These are phyloP conservation scores for Heliconius congener DNA, from an alignment of 1,140 invertebrate genomes.

Conservation along the genomic window DNA sequence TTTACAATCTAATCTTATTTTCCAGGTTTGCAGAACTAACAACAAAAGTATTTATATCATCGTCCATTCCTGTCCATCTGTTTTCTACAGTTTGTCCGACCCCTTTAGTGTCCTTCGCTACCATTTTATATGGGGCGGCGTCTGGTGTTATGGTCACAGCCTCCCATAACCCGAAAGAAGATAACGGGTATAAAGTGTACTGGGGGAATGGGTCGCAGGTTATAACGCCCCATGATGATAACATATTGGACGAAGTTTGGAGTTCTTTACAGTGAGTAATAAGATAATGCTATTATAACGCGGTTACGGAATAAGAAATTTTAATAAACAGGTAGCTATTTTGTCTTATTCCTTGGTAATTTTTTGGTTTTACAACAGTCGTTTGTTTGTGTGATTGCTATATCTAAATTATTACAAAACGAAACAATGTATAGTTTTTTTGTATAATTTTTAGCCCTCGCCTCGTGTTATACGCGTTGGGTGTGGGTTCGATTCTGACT, in stretches of 20 bases:
- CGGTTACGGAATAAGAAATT: no score
- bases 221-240: slow-evolving; percentile 94
- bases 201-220: slow-evolving; percentile 98
- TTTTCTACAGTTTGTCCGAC: slow-evolving; percentile 93
- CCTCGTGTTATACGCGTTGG: no score
- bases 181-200: slow-evolving; percentile 99
- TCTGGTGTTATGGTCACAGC: slow-evolving; percentile 98
- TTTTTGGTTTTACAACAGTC: no score
- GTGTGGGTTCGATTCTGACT: no score
- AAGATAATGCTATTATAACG: no score
- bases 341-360: no score
- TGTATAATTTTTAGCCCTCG: no score
- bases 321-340: no score
- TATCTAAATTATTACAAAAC: no score
- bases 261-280: slow-evolving; percentile 85
- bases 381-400: no score
- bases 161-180: slow-evolving; percentile 99
- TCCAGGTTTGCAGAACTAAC: slow-evolving; percentile 84
- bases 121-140: slow-evolving; percentile 86
- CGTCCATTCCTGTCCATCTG: slow-evolving; percentile 91
- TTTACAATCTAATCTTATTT: not conserved
- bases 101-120: slow-evolving; percentile 94
- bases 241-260: slow-evolving; percentile 91
- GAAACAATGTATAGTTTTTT: no score
- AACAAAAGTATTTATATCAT: slow-evolving; percentile 90